Percentiles rank a stretch among this genome's conserved stretches.
These are phyloP conservation scores for Pyrrhia umbra DNA, from an alignment of 2,888 invertebrate genomes.

Conservation along the genomic window DNA sequence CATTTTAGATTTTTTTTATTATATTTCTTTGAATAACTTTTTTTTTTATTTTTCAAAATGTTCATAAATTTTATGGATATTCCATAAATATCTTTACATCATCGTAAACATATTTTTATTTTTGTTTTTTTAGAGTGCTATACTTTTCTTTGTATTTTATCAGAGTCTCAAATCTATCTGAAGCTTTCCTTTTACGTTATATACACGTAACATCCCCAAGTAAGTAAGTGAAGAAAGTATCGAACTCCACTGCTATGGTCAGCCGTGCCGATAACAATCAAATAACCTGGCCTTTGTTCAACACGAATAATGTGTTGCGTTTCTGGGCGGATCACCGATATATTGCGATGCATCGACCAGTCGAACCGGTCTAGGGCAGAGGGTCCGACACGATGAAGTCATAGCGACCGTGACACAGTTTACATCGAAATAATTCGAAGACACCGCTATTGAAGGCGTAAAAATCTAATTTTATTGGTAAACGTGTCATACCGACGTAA, in stretches of 20 bases:
- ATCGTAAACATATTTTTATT: no score
- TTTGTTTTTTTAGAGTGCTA: no score
- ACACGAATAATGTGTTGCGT: slow-evolving; percentile 36
- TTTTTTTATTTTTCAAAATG: no score
- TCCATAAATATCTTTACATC: no score
- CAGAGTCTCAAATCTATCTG: background rate
- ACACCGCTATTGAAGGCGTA: slow-evolving; percentile 54
- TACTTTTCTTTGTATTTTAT: no score
- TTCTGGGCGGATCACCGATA: slow-evolving; percentile 50
- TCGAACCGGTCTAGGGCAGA: slow-evolving; percentile 71
- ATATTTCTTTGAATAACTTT: no score
- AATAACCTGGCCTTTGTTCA: slow-evolving; percentile 26
- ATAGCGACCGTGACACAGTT: slow-evolving; percentile 77
- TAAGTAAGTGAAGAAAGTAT: no score
- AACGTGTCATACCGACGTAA: background rate
- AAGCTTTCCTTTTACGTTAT: slow-evolving; percentile 11
- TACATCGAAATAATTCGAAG: slow-evolving; percentile 64
- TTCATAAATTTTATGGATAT: no score
- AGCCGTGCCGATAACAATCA: slow-evolving; percentile 46
- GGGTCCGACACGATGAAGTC: slow-evolving; percentile 71
- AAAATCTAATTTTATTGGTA: slow-evolving; percentile 66
- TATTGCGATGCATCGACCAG: slow-evolving; percentile 63
- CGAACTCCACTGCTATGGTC: slow-evolving; percentile 19
- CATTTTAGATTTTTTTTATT: no score
- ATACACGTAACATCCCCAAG: slow-evolving; percentile 25